Conservation (phyloP, 2,113 vertebrate genomes). For the Neodon shergylaensis region DNA sequence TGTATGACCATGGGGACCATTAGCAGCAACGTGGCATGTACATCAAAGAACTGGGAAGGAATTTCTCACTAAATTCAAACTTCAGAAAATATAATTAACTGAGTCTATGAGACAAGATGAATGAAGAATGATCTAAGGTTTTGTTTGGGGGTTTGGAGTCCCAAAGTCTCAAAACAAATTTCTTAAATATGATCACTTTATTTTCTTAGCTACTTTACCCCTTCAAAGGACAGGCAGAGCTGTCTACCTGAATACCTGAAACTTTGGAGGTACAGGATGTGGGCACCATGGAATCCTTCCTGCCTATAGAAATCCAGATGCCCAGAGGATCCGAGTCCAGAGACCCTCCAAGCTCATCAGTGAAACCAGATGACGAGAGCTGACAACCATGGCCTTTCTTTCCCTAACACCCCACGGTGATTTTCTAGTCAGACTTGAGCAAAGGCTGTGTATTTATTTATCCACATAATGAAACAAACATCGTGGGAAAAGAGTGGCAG, state of each 20-base stretch:
- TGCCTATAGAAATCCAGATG: not conserved
- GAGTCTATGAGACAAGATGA: not conserved
- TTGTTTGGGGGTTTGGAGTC: not conserved
- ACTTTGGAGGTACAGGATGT: not conserved
- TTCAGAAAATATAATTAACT: conserved; percentile 57
- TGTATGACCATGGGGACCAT: conserved; percentile 26
- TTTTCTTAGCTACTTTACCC: conserved; percentile 12
- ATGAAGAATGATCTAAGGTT: not conserved
- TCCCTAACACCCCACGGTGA: not conserved
- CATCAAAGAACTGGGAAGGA: conserved; percentile 19
- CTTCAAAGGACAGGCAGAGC: not conserved
- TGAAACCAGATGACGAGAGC: not conserved
- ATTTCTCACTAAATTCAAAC: conserved; percentile 7
- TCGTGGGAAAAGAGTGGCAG: not conserved
- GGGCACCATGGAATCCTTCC: not conserved
- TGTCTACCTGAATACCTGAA: not conserved
- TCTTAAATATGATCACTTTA: conserved; percentile 36
- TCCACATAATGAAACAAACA: not conserved
- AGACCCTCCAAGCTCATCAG: not conserved
- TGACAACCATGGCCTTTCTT: not conserved
- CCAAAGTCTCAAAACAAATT: not conserved
- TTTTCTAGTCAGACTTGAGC: not conserved
- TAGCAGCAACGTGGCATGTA: not conserved
- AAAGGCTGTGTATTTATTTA: not conserved
- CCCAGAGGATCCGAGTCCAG: not conserved